Evolutionary conservation across 2,797 vertebrate genomes (phyloP).

Genomic region (Molossus alvarezi): DNA sequence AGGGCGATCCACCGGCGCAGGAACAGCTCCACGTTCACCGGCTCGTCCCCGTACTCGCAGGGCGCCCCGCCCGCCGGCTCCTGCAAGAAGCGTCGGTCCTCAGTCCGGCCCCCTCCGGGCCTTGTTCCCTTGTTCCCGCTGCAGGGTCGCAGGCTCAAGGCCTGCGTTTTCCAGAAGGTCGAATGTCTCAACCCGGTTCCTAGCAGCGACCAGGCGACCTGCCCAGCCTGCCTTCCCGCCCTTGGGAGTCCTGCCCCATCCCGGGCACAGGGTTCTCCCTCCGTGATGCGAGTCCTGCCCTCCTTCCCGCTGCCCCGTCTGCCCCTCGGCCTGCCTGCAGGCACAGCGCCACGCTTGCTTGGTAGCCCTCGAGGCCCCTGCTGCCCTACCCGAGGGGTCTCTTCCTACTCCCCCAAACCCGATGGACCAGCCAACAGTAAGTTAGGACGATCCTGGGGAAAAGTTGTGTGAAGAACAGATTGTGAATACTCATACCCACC

Average conservation of each 20-base stretch:
- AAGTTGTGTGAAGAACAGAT: background rate
- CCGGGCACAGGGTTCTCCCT: too few species aligned
- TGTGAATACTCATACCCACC: background rate
- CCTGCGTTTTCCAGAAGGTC: too few species aligned
- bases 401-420: background rate
- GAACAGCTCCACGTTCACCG: slow-evolving; percentile 60
- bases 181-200: too few species aligned
- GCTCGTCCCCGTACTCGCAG: slow-evolving; percentile 57
- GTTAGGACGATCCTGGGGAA: background rate
- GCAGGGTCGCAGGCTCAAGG: too few species aligned
- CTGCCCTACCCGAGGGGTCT: background rate
- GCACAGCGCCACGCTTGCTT: background rate
- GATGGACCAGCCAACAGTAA: slow-evolving; percentile 1
- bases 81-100: too few species aligned
- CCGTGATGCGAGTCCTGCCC: background rate
- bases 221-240: too few species aligned
- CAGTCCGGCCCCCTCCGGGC: too few species aligned
- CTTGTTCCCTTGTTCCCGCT: too few species aligned
- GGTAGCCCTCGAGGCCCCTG: background rate
- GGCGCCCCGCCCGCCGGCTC: too few species aligned
- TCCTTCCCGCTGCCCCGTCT: background rate
- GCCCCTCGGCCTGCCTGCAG: too few species aligned
- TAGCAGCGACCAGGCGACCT: too few species aligned
- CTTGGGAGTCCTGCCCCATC: too few species aligned
- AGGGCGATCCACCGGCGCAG: slow-evolving; percentile 78